phyloP scores from a whole-genome alignment of 2,888 invertebrate species.

The Andrena marginata region DNA sequence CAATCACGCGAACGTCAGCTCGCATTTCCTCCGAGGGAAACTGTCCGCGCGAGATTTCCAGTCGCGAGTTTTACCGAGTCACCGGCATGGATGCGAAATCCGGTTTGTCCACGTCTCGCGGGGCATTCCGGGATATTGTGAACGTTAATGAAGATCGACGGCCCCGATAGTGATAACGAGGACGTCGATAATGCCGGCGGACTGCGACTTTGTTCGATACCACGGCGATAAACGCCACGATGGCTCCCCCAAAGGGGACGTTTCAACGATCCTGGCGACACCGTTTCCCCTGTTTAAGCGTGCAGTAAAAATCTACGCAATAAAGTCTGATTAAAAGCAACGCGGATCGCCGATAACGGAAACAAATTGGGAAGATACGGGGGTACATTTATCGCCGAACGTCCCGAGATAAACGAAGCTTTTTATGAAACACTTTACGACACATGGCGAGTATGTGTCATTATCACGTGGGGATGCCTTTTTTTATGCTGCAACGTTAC shows the following conservation, averaged over 20 bases:
- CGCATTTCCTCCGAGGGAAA: constrained; percentile 25
- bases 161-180: constrained; percentile 61
- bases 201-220: constrained; percentile 32
- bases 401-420: constrained; percentile 32
- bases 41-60: neutral
- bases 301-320: constrained; percentile 31
- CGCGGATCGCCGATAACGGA: constrained; percentile 32
- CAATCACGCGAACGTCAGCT: constrained; percentile 49
- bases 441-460: neutral
- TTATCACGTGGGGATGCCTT: constrained; percentile 14
- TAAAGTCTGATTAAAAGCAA: constrained; percentile 48
- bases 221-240: constrained; percentile 40
- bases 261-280: constrained; percentile 1
- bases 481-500: neutral
- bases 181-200: constrained; percentile 49
- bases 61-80: neutral
- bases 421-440: constrained; percentile 13
- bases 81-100: constrained; percentile 50
- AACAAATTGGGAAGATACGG: constrained; percentile 48
- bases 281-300: neutral
- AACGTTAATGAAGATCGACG: constrained; percentile 68
- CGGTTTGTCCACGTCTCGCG: constrained; percentile 55
- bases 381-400: constrained; percentile 21
- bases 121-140: constrained; percentile 47
- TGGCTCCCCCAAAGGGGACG: neutral